Percentiles rank a stretch among this genome's conserved stretches.
These are phyloP conservation scores for Eulemur coronatus DNA, from an alignment of 2,797 vertebrate genomes.

Conservation along the genomic window DNA sequence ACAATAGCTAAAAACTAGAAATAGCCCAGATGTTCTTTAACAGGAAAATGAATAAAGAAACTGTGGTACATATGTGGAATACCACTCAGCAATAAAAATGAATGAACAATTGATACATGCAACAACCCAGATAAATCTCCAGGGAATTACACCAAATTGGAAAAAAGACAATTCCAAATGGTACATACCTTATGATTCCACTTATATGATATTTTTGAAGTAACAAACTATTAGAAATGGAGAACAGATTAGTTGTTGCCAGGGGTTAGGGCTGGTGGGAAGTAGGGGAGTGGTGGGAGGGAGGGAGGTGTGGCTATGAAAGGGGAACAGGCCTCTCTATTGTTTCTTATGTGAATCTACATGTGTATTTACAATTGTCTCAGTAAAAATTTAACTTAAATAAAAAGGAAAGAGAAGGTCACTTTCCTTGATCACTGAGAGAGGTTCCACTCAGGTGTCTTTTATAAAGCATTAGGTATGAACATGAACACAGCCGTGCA, in stretches of 20 bases:
- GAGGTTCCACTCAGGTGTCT: neutral
- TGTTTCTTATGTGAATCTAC: neutral
- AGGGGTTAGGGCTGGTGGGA: neutral
- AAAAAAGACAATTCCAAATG: neutral
- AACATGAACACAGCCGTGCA: slow-evolving; percentile 4
- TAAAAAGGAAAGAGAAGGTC: neutral
- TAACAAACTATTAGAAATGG: neutral
- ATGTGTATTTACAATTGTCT: neutral
- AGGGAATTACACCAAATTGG: neutral
- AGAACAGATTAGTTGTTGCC: neutral
- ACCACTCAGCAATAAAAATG: neutral
- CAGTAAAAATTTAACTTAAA: slow-evolving; percentile 21
- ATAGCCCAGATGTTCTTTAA: neutral
- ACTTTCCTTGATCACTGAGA: neutral
- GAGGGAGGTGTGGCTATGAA: neutral
- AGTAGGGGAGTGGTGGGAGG: neutral
- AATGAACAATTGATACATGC: neutral
- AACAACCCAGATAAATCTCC: neutral
- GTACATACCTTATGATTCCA: neutral
- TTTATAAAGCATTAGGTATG: neutral
- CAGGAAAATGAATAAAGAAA: neutral
- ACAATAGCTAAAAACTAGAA: neutral
- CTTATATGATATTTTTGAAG: neutral
- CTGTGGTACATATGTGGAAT: neutral
- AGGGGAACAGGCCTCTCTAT: neutral